Percentiles rank a stretch among this genome's conserved stretches.
Evolutionary conservation across 2,797 vertebrate species (phyloP).

Genomic region (Sebastes reedi): DNA sequence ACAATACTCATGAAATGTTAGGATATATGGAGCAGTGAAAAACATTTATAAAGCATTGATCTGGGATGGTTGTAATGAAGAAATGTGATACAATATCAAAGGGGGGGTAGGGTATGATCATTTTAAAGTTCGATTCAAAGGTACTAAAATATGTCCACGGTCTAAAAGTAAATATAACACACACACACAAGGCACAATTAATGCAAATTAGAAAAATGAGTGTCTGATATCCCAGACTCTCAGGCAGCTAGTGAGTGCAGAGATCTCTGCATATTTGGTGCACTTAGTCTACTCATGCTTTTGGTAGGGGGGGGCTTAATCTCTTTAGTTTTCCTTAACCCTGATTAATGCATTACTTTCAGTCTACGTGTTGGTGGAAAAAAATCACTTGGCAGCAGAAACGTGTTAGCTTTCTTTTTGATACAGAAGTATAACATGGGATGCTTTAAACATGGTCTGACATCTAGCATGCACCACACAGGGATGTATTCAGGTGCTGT

Average conservation of each 20-base stretch:
- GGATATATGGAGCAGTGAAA: not conserved
- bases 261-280: slow-evolving; percentile 63
- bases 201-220: not conserved
- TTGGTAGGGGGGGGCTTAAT: slow-evolving; percentile 58
- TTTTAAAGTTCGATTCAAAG: not conserved
- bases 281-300: slow-evolving; percentile 58
- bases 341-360: slow-evolving; percentile 55
- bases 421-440: not conserved
- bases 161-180: not conserved
- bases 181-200: not conserved
- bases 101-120: not conserved
- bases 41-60: not conserved
- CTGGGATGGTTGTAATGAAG: not conserved
- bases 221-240: not conserved
- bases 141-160: not conserved
- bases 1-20: not conserved
- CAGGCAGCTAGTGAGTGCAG: not conserved
- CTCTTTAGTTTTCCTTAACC: slow-evolving; percentile 55
- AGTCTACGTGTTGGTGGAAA: slow-evolving; percentile 14
- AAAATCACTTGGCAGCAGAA: slow-evolving; percentile 31
- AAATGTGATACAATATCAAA: not conserved
- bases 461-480: not conserved
- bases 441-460: not conserved
- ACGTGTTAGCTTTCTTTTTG: not conserved
- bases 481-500: not conserved